phyloP scores from a whole-genome alignment of 1,140 invertebrate genomes.

The Macrobrachium nipponense region DNA sequence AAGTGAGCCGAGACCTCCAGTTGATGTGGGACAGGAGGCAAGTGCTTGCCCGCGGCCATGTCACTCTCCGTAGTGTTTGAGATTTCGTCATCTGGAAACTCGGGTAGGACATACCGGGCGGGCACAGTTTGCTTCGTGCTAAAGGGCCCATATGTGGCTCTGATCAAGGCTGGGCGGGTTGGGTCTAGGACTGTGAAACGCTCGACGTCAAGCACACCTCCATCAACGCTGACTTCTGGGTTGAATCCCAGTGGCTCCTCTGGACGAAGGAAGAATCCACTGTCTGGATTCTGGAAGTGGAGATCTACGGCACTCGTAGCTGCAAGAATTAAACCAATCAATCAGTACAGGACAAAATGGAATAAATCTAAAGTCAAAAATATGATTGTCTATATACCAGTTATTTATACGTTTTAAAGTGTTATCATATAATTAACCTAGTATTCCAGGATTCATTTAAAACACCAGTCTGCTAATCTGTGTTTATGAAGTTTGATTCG shows the following conservation, averaged over 20 bases:
- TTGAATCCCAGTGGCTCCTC: constrained; percentile 46
- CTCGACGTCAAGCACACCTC: constrained; percentile 64
- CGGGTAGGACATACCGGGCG: constrained; percentile 86
- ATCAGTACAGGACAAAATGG: background rate
- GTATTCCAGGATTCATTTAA: no score
- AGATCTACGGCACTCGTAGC: constrained; percentile 56
- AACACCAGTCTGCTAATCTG: no score
- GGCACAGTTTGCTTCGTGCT: constrained; percentile 93
- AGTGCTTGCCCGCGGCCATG: constrained; percentile 65
- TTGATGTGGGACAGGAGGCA: constrained; percentile 71
- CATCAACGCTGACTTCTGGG: constrained; percentile 49
- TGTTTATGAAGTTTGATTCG: no score
- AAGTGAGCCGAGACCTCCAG: constrained; percentile 90
- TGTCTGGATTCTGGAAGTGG: constrained; percentile 64
- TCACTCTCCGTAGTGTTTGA: constrained; percentile 65
- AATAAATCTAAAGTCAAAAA: no score
- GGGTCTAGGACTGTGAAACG: constrained; percentile 90
- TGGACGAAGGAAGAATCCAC: constrained; percentile 63
- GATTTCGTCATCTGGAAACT: constrained; percentile 74
- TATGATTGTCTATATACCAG: no score
- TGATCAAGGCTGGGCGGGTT: constrained; percentile 84
- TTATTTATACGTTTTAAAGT: background rate
- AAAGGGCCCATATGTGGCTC: constrained; percentile 91
- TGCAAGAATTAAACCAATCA: background rate
- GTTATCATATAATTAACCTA: no score